Base-by-base conservation (phyloP, 2,888 invertebrate species). In the Unio delphinus region DNA sequence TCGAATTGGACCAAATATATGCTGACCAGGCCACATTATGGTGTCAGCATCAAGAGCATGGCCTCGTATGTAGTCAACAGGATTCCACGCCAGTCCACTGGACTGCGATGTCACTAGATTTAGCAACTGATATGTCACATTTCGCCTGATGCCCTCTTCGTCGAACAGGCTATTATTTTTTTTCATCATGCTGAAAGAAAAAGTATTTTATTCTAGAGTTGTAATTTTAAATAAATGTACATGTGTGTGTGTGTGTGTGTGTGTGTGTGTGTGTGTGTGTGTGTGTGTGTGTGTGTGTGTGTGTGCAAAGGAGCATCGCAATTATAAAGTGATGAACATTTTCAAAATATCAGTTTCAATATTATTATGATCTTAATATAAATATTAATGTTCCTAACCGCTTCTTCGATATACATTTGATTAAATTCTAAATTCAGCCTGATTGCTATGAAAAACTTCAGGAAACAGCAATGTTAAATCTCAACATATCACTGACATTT, bases 21-120 rank as follows among this genome's bases (percentile, higher is more conserved):
- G 94, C 20, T 95, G 95, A 0, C 96, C 96, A 3, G 96, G 95
- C 96, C 96, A 96, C 28, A 95, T 93, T 77, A 96, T 95, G 3
- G 95, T 95, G 85, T 95, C 95, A 75, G 96, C 90, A 74, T 94
- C 93, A 18, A 80, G 70, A 11, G 74, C 69, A 55, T 81, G 74
- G 54, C 74, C 80, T 23, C 72, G 64, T 61, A 85, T 80, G 67
- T 76, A 79, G 8, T 87, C 87, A 3, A 87, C 81, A 11, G 67
- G 70, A n/a, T 76, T 76, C 87, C 87, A 87, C 1, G 11, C 66
- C 8, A 30, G 55, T 30, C 65, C 69, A 6, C 26, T 17, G 15
- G 57, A 6, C 34, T n/a, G 45, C 7, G 28, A 45, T n/a, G 69
- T 45, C 11, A 79, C 73, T 18, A 76, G 73, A 68, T 83, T 83